Conservation (phyloP, 2,888 invertebrate genomes). For the Heteromurus nitidus region DNA sequence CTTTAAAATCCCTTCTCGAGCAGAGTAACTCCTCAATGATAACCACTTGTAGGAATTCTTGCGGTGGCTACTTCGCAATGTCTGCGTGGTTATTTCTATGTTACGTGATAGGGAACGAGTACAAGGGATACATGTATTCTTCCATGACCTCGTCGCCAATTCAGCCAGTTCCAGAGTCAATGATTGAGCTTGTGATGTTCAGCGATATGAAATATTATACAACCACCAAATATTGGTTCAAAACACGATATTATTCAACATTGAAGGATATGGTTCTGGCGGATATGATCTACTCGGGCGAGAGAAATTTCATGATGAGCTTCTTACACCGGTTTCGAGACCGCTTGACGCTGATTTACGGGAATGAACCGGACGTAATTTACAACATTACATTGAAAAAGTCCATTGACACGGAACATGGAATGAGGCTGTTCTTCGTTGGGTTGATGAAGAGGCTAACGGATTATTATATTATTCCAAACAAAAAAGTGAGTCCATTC, state of each 20-base stretch:
- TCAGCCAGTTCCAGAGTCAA: slow-evolving; percentile 22
- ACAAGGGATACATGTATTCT: slow-evolving; percentile 52
- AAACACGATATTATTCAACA: slow-evolving; percentile 6
- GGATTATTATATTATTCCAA: slow-evolving; percentile 22
- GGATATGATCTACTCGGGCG: background rate
- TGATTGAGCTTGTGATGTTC: slow-evolving; percentile 22
- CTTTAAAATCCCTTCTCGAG: slow-evolving; percentile 7
- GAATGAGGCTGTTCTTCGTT: slow-evolving; percentile 2
- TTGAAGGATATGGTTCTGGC: slow-evolving; percentile 42
- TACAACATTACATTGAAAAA: slow-evolving; percentile 20
- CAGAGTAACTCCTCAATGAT: background rate
- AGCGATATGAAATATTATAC: slow-evolving; percentile 35
- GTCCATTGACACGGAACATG: slow-evolving; percentile 13
- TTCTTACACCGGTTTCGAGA: background rate
- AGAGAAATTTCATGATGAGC: background rate
- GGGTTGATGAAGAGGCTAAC: slow-evolving; percentile 14
- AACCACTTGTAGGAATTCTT: background rate
- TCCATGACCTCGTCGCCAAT: slow-evolving; percentile 32
- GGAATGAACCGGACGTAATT: slow-evolving; percentile 8
- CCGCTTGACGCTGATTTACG: background rate
- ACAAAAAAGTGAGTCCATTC: slow-evolving; percentile 27
- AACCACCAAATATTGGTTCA: slow-evolving; percentile 17
- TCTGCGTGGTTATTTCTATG: slow-evolving; percentile 33
- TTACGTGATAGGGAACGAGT: slow-evolving; percentile 38
- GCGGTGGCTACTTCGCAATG: slow-evolving; percentile 22